Base-by-base conservation (phyloP, 2,113 vertebrate species). In the Phrynosoma platyrhinos region DNA sequence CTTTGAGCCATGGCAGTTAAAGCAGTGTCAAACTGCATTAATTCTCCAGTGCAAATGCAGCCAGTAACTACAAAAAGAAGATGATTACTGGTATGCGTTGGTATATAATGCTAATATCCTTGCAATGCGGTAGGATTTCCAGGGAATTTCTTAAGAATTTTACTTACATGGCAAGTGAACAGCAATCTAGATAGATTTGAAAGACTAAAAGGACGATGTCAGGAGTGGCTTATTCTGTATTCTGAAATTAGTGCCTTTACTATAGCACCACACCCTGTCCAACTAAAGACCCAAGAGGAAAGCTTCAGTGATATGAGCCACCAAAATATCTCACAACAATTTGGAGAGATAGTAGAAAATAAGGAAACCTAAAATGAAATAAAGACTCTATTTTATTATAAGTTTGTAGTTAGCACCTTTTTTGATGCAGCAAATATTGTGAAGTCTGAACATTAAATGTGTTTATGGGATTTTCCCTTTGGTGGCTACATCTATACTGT, bases 331-430 rank as follows among this genome's bases (percentile, higher is more conserved):
- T 53, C 20, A 52, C 75, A 64, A 52, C 23, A 40, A 4, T 66
- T 55, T 76, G 53, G 52, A n/a, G 71, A 53, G 55, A 36, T 86
- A 62, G n/a, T 47, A 86, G 64, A 79, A 78, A 47, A 85, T 8
- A 79, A 79, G 1, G 64, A 79, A 47, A 79, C 25, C 13, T 40
- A 8, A 68, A 47, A 53, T 16, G n/a, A 79, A 77, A 36, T 7
- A 68, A 79, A 66, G 42, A 3, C 36, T n/a, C n/a, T 64, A 14
- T 9, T 25, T 69, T 77, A 36, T 71, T 71, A 36, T 6, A 86
- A 79, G 23, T 9, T 9, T 80, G 69, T 58, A 27, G 5, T 72
- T 87, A 72, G 9, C 81, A 5, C 9, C n/a, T 62, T 27, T n/a
- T 20, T 64, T 14, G 9, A 81, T 64, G 30, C 8, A 53, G 25